Evolutionary conservation across 2,113 vertebrate species (phyloP).

Genomic region (Cryptotis parvus): DNA sequence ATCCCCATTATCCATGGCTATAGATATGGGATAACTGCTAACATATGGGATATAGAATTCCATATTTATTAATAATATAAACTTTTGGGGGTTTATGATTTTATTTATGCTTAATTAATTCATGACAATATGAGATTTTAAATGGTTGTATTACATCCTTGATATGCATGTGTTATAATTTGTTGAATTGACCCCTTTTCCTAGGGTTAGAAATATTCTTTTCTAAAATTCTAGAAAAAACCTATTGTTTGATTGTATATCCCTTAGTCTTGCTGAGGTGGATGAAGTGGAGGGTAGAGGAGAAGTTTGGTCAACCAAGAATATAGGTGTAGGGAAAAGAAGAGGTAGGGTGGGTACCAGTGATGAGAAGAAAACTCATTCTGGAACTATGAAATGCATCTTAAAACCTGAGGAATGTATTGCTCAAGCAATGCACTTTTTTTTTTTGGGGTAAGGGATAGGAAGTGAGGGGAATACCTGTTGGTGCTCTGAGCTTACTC

Average conservation of each 20-base stretch:
- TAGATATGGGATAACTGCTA: not conserved
- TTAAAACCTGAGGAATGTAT: not conserved
- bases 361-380: not conserved
- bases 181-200: not conserved
- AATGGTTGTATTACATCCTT: not conserved
- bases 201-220: slow-evolving; percentile 41
- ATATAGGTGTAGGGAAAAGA: not conserved
- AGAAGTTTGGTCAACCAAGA: not conserved
- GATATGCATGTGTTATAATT: not conserved
- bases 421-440: not conserved
- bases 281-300: fast-evolving
- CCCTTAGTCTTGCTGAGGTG: not conserved
- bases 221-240: not conserved
- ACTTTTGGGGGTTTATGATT: not conserved
- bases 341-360: not conserved
- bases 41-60: not conserved
- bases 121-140: not conserved
- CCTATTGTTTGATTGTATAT: not conserved
- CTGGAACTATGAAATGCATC: not conserved
- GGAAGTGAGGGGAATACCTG: no score
- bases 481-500: no score
- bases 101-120: slow-evolving; percentile 28
- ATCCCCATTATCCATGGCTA: not conserved
- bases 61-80: not conserved
- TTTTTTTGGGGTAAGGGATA: not conserved